phyloP scores from a whole-genome alignment of 2,888 invertebrate genomes.

The Ecdyonurus torrentis region DNA sequence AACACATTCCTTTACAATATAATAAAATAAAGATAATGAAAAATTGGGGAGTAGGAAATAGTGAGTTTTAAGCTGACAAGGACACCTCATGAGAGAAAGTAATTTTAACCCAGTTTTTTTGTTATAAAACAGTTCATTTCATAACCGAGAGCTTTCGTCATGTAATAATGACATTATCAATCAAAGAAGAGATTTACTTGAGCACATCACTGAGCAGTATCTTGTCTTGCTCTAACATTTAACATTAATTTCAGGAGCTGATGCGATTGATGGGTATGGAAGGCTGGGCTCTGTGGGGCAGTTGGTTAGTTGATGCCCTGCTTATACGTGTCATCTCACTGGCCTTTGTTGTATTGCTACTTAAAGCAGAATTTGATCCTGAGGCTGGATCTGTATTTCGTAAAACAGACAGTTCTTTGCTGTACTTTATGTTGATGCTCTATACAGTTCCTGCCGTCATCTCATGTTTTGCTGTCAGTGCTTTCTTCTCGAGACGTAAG shows the following conservation, averaged over 20 bases:
- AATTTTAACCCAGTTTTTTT: too few relatives aligned
- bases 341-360: slow-evolving; percentile 22
- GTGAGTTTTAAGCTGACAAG: too few relatives aligned
- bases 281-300: slow-evolving; percentile 33
- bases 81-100: too few relatives aligned
- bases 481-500: background rate
- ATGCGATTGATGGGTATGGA: slow-evolving; percentile 39
- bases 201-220: too few relatives aligned
- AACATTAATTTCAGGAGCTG: slow-evolving; percentile 27
- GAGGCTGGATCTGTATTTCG: slow-evolving; percentile 11
- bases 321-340: slow-evolving; percentile 24
- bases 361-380: slow-evolving; percentile 18
- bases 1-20: too few relatives aligned
- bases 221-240: too few relatives aligned
- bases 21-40: too few relatives aligned
- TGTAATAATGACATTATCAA: too few relatives aligned
- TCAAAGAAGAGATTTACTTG: too few relatives aligned
- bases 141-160: too few relatives aligned
- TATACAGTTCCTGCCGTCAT: background rate
- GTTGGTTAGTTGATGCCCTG: slow-evolving; percentile 32
- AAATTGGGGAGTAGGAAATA: too few relatives aligned
- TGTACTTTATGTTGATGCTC: background rate
- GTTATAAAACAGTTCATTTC: too few relatives aligned
- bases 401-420: slow-evolving; percentile 9
- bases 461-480: background rate